Conservation (phyloP, 2,797 vertebrate species). For the Microcaecilia unicolor region DNA sequence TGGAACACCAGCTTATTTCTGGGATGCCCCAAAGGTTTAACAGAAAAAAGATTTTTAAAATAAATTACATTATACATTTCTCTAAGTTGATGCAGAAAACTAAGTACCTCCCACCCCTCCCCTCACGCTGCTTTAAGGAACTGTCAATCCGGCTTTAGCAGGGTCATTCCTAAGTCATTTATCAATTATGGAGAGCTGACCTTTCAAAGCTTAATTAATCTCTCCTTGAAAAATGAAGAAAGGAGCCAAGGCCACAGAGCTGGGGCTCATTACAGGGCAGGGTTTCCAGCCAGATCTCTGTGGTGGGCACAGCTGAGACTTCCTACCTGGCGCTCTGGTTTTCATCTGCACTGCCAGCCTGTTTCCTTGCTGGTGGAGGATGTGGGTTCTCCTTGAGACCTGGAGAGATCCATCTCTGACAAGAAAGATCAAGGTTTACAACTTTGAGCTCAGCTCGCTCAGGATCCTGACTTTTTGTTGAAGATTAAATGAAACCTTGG, state of each 20-base stretch:
- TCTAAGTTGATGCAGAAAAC: no score
- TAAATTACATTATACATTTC: no score
- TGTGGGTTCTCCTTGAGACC: neutral
- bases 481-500: no score
- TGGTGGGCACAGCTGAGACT: neutral
- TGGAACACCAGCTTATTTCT: no score
- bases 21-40: no score
- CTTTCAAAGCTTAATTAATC: slow-evolving; percentile 9
- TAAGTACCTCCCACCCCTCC: no score
- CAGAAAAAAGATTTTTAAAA: no score
- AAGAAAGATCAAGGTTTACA: neutral
- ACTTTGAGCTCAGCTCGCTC: neutral
- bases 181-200: slow-evolving; percentile 6
- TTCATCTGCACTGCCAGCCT: neutral
- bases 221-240: slow-evolving; percentile 6
- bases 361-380: neutral
- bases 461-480: neutral
- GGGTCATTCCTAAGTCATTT: neutral
- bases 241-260: no score
- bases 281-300: neutral
- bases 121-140: no score
- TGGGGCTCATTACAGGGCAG: neutral
- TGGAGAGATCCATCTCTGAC: neutral
- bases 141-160: no score
- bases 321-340: neutral